A percentile compares a stretch with the other conserved stretches of the same genome.
phyloP scores from a whole-genome alignment of 2,797 vertebrate genomes.

The Nyctalus aviator region DNA sequence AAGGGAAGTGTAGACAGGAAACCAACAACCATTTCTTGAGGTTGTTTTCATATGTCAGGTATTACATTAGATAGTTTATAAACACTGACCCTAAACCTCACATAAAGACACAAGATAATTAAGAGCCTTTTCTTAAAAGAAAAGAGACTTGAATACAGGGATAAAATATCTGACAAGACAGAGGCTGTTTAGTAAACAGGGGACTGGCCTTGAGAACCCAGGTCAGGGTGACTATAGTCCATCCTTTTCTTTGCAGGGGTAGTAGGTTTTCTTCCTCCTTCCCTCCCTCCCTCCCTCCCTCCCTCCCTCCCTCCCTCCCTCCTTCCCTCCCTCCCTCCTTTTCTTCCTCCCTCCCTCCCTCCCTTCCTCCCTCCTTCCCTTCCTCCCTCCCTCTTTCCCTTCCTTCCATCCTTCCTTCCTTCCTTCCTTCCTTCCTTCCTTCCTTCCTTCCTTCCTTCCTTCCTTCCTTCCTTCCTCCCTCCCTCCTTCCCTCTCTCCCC shows the following conservation, averaged over 20 bases:
- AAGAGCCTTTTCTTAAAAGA: not conserved
- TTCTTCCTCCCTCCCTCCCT: too few species aligned
- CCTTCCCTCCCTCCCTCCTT: fast-evolving
- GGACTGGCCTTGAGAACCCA: not conserved
- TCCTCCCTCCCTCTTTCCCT: fast-evolving
- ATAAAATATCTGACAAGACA: not conserved
- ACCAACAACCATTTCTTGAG: not conserved
- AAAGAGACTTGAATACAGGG: not conserved
- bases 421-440: not conserved
- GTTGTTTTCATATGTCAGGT: not conserved
- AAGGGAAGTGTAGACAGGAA: not conserved
- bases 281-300: fast-evolving
- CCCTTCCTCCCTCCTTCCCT: too few species aligned
- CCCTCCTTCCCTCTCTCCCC: too few species aligned
- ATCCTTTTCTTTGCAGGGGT: not conserved
- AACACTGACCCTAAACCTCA: not conserved
- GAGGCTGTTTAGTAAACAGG: not conserved
- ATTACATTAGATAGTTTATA: not conserved
- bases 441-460: too few species aligned
- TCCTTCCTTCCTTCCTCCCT: too few species aligned
- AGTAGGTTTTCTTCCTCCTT: too few species aligned
- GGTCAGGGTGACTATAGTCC: not conserved
- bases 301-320: fast-evolving
- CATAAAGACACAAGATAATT: not conserved
- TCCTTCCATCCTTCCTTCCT: too few species aligned